Evolutionary conservation across 2,113 vertebrate genomes (phyloP), one percentile per base, ranked within the genome.

Genomic region (Natator depressus): DNA sequence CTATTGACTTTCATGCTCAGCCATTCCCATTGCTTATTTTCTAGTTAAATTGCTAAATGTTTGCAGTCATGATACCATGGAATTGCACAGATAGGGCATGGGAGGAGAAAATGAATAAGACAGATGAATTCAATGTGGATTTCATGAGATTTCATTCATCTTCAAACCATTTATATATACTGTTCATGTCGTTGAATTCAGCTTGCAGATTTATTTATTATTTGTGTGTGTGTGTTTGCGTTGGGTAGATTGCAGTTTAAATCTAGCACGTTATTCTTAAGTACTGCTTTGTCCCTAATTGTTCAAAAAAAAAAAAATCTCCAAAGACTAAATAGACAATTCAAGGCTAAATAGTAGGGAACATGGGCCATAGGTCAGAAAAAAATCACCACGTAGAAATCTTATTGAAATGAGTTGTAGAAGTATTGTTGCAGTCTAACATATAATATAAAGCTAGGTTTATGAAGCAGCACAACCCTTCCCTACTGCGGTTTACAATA

Each of bases 111-210:
- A 92, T 24, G n/a, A 80, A 50, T 93, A 89, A 98, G 97, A 97
- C 6, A 96, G 97, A 96, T 97, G 97, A 97, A 97, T 96, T 98
- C 98, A 98, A 98, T 98, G 98, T 99, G 99, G 99, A 99, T 99
- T 99, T 99, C 99, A 98, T 98, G 98, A 98, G 98, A 97, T 98
- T 98, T 98, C 98, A 99, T 98, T 98, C 99, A 99, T 99, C 98
- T 98, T 98, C 97, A 97, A 97, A 85, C 93, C 98, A 98, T 98
- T 97, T 97, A 95, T 96, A 93, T 97, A 96, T 89, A 92, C 93
- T 94, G 97, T 98, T 97, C 98, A 97, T 97, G 97, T 97, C 96
- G 96, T 94, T 93, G 95, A 94, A 97, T 95, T 97, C 97, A 97
- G 96, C 98, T 97, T 98, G 97, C 98, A 97, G 98, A 96, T 75